Conservation (phyloP, 2,888 invertebrate genomes). For the Notodonta ziczac region DNA sequence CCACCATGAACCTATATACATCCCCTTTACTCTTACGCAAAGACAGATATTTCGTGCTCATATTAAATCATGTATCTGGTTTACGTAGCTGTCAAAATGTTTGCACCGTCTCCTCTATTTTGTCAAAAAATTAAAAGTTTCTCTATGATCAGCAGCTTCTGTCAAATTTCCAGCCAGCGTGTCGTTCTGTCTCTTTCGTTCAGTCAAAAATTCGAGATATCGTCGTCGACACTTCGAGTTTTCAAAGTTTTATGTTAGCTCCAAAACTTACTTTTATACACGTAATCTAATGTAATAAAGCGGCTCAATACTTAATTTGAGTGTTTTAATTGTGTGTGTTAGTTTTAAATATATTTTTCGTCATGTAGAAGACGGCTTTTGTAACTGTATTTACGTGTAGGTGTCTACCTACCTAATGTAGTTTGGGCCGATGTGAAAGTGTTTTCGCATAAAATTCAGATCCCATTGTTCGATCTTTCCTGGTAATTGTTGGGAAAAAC, state of each 20-base stretch:
- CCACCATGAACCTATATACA: too few relatives aligned
- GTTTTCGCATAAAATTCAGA: slow-evolving; percentile 81
- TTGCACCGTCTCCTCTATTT: too few relatives aligned
- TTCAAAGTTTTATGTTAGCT: slow-evolving; percentile 58
- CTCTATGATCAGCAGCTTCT: too few relatives aligned
- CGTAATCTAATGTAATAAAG: slow-evolving; percentile 36
- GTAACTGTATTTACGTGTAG: slow-evolving; percentile 82
- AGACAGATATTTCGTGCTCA: too few relatives aligned
- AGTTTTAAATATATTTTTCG: slow-evolving; percentile 37
- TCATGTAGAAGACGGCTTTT: slow-evolving; percentile 48
- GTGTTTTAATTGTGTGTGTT: slow-evolving; percentile 28
- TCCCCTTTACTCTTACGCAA: too few relatives aligned
- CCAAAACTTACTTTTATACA: slow-evolving; percentile 52
- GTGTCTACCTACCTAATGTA: slow-evolving; percentile 69
- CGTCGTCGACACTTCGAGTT: slow-evolving; percentile 69
- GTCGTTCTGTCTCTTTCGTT: slow-evolving; percentile 50
- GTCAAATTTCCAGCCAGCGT: slow-evolving; percentile 18
- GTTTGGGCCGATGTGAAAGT: slow-evolving; percentile 79
- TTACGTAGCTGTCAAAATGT: too few relatives aligned
- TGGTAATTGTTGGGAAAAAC: slow-evolving; percentile 72
- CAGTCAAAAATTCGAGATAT: slow-evolving; percentile 51
- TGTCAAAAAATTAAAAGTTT: too few relatives aligned
- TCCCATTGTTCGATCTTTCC: slow-evolving; percentile 80
- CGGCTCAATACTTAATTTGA: slow-evolving; percentile 27
- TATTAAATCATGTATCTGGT: too few relatives aligned